Conservation (phyloP, 2,888 invertebrate species). For the Hemicrepidius hirtus region DNA sequence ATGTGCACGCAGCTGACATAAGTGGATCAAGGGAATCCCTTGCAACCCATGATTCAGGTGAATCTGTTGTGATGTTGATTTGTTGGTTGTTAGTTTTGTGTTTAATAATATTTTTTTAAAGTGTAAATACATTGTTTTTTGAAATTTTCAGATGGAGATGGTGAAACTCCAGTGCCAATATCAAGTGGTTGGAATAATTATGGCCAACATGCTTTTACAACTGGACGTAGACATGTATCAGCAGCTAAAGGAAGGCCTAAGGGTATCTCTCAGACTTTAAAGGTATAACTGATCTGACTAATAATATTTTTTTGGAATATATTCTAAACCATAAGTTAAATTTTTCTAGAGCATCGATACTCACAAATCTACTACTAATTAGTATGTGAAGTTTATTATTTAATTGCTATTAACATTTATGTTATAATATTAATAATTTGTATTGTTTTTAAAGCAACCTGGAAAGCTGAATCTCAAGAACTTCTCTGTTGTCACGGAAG, state of each 20-base stretch:
- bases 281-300: slow-evolving; percentile 68
- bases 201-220: slow-evolving; percentile 82
- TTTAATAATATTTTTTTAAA: not conserved
- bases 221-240: slow-evolving; percentile 78
- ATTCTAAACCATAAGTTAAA: no score
- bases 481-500: slow-evolving; percentile 91
- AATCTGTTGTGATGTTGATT: slow-evolving; percentile 58
- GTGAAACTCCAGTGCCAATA: slow-evolving; percentile 69
- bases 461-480: slow-evolving; percentile 93
- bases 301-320: no score
- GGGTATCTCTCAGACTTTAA: slow-evolving; percentile 81
- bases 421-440: slow-evolving; percentile 26
- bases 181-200: slow-evolving; percentile 79
- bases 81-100: slow-evolving; percentile 18
- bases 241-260: slow-evolving; percentile 79
- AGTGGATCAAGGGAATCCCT: slow-evolving; percentile 88
- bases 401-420: slow-evolving; percentile 30
- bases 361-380: no score
- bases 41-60: slow-evolving; percentile 88
- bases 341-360: no score
- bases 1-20: slow-evolving; percentile 78
- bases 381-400: no score
- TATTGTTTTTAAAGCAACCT: slow-evolving; percentile 79
- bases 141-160: slow-evolving; percentile 64
- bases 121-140: slow-evolving; percentile 26